Evolutionary conservation across 64 coral and sea anemone species (phyloP).

Genomic region (Pachyseris speciosa): DNA sequence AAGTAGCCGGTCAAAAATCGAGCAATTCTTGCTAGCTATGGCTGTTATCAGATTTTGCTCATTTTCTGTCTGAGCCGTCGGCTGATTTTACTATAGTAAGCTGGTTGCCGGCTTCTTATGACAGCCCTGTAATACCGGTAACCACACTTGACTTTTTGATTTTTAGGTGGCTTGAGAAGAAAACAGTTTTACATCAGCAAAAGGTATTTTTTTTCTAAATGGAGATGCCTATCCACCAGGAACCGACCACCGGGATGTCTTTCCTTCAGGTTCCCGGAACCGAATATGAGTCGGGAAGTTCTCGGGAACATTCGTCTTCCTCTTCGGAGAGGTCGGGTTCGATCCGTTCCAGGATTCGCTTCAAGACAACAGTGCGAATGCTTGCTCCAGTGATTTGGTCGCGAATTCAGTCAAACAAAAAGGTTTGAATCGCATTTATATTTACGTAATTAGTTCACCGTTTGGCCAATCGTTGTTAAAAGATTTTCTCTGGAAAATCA

Average conservation of each 20-base stretch:
- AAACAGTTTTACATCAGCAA: neutral
- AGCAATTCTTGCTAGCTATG: too few relatives aligned
- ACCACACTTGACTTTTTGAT: neutral
- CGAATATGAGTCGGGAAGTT: neutral
- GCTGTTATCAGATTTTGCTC: too few relatives aligned
- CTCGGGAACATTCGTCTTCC: neutral
- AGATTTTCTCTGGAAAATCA: neutral
- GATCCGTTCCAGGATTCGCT: slow-evolving; percentile 5
- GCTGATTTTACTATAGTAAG: too few relatives aligned
- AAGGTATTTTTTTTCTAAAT: too few relatives aligned
- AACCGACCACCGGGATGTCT: neutral
- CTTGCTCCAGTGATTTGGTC: slow-evolving; percentile 68
- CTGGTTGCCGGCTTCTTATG: too few relatives aligned
- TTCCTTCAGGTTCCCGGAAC: slow-evolving; percentile 17
- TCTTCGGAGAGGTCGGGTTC: neutral
- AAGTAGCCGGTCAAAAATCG: too few relatives aligned
- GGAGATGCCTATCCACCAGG: neutral
- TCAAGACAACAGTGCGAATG: slow-evolving; percentile 55
- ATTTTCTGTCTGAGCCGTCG: too few relatives aligned
- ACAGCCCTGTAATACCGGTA: too few relatives aligned
- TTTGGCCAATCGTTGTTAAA: neutral
- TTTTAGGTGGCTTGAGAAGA: neutral
- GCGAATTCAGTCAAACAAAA: slow-evolving; percentile 8
- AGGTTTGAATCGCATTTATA: neutral
- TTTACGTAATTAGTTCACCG: neutral